Base-by-base conservation (phyloP, 1,140 invertebrate species). In the Harpegnathos saltator region DNA sequence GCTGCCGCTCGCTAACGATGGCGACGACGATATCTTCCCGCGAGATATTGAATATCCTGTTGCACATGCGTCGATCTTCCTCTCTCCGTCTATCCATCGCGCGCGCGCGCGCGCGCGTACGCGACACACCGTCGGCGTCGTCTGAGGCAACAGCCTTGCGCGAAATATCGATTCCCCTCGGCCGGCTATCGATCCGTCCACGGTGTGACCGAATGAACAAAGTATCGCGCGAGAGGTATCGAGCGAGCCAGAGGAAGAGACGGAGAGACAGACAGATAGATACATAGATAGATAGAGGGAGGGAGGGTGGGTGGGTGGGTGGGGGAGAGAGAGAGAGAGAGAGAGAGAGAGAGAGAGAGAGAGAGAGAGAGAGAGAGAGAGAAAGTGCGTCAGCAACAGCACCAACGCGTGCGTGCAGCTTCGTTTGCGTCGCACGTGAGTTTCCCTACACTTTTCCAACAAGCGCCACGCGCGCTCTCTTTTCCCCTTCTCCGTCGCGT, bases 21-120 rank as follows among this genome's bases (percentile, higher is more conserved):
- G 52, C 71, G 19, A 29, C 17, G n/a, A 52, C 66, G 56, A 80
- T 80, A 48, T 17, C 44, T 69, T 11, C 52, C 38, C 52, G 19
- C 65, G 24, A 58, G 56, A 80, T 80, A 69, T 71, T 44, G 65
- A 9, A 78, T 24, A 68, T 54, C 52, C 52, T 56, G 61, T 75
- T 69, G 75, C 33, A 71, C 65, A 58, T 56, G 24, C 59, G 29
- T 56, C 15, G 19, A 2, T 66, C 54, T 66, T 19, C 66, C 61
- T 44, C 38, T 44, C 38, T 44, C 38, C 11, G 4, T 44, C 15
- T 17, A 0, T 66, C 44, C 56, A 19, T 66, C 48, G 29, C 48
- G 38, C 38, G 9, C 38, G 11, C 38, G 17, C 44, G 71, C n/a
- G n/a, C 48, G 29, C 48, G 38, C 38, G 9, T 9, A 44, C 38